Evolutionary conservation across 2,797 vertebrate species (phyloP).

Genomic region (Calcarius lapponicus): DNA sequence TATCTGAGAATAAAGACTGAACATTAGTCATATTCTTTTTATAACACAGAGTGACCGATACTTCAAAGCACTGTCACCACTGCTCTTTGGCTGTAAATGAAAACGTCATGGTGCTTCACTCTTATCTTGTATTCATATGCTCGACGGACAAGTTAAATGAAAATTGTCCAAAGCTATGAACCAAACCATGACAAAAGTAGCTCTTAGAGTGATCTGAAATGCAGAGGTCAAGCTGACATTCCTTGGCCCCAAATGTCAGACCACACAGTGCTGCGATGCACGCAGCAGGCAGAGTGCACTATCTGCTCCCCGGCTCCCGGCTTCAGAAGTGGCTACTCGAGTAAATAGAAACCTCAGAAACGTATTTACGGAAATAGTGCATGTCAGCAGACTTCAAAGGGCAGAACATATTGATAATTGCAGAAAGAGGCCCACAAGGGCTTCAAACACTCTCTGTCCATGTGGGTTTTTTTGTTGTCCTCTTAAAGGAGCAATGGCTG

Average conservation of each 20-base stretch:
- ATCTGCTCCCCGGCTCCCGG: conserved; percentile 17
- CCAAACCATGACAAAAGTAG: conserved; percentile 71
- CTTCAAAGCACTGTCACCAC: conserved; percentile 69
- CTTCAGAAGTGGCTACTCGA: conserved; percentile 51
- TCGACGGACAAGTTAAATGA: conserved; percentile 71
- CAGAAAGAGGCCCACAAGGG: conserved; percentile 28
- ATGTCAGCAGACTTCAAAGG: conserved; percentile 67
- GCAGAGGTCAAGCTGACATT: conserved; percentile 57
- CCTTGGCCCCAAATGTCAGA: conserved; percentile 63
- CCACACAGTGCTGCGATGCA: conserved; percentile 45
- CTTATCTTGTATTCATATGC: conserved; percentile 67
- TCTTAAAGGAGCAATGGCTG: conserved; percentile 20
- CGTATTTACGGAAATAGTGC: conserved; percentile 64
- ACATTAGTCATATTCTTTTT: conserved; percentile 72
- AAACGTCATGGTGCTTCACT: conserved; percentile 64
- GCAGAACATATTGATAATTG: conserved; percentile 55
- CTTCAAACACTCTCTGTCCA: background rate
- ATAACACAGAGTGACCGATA: conserved; percentile 52
- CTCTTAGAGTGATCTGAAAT: conserved; percentile 53
- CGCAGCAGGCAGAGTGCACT: conserved; percentile 33
- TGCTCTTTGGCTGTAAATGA: conserved; percentile 62
- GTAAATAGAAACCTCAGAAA: conserved; percentile 61
- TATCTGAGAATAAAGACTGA: conserved; percentile 68
- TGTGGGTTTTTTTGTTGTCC: background rate
- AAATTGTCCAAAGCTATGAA: conserved; percentile 69